Evolutionary conservation across 2,888 invertebrate genomes (phyloP).

Genomic region (Tipula confusa): DNA sequence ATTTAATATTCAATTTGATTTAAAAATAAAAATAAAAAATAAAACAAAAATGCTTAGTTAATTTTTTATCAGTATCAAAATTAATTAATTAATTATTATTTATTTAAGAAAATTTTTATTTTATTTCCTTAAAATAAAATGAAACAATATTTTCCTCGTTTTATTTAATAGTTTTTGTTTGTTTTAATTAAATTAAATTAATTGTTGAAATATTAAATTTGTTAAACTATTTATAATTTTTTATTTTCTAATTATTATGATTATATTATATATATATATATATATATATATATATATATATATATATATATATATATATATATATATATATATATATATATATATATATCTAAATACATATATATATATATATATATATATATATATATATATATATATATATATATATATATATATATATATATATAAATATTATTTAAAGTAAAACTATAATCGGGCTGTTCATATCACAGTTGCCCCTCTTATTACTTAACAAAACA

Average conservation of each 20-base stretch:
- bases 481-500: constrained; percentile 28
- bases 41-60: background rate
- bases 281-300: too few species aligned
- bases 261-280: too few species aligned
- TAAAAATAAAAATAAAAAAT: background rate
- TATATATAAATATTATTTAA: too few species aligned
- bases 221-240: constrained; percentile 32
- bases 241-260: constrained; percentile 32
- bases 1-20: background rate
- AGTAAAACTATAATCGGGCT: constrained; percentile 35
- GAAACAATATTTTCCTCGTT: constrained; percentile 20
- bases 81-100: constrained; percentile 3
- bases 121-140: background rate
- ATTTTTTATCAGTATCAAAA: constrained; percentile 12
- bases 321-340: too few species aligned
- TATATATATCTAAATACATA: too few species aligned
- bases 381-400: too few species aligned
- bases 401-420: too few species aligned
- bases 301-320: too few species aligned
- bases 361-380: too few species aligned
- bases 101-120: constrained; percentile 27
- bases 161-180: constrained; percentile 26
- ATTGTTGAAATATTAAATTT: constrained; percentile 32
- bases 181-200: background rate
- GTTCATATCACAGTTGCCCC: constrained; percentile 38